phyloP scores from a whole-genome alignment of 2,113 vertebrate genomes.

The Junco hyemalis region DNA sequence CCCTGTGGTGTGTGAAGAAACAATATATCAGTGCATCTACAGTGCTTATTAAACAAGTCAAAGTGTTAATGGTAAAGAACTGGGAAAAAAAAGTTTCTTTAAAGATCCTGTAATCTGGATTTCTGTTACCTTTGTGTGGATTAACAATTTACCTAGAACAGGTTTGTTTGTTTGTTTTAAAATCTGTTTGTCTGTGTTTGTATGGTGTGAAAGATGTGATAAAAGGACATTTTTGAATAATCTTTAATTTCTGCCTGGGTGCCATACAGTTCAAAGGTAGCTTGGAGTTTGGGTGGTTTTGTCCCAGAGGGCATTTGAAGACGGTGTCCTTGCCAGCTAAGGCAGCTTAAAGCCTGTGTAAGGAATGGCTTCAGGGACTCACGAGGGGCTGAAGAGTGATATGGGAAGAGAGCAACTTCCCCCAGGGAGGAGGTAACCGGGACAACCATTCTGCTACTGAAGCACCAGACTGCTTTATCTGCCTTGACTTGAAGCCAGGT shows the following conservation, averaged over 20 bases:
- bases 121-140: not conserved
- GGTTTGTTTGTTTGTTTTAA: not conserved
- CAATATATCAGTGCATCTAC: not conserved
- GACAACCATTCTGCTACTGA: not conserved
- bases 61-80: not conserved
- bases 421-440: not conserved
- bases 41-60: not conserved
- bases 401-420: not conserved
- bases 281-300: not conserved
- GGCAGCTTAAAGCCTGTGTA: not conserved
- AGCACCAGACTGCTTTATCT: not conserved
- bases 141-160: not conserved
- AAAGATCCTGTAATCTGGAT: not conserved
- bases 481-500: not conserved
- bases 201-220: not conserved
- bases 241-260: not conserved
- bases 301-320: not conserved
- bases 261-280: not conserved
- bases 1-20: not conserved
- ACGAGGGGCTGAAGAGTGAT: not conserved
- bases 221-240: not conserved
- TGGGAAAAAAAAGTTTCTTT: not conserved
- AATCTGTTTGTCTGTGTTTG: not conserved
- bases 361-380: not conserved
- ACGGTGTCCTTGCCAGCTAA: not conserved